These are phyloP conservation scores for Eumerus sabulonum DNA, from an alignment of 2,888 invertebrate species.

Conservation along the genomic window DNA sequence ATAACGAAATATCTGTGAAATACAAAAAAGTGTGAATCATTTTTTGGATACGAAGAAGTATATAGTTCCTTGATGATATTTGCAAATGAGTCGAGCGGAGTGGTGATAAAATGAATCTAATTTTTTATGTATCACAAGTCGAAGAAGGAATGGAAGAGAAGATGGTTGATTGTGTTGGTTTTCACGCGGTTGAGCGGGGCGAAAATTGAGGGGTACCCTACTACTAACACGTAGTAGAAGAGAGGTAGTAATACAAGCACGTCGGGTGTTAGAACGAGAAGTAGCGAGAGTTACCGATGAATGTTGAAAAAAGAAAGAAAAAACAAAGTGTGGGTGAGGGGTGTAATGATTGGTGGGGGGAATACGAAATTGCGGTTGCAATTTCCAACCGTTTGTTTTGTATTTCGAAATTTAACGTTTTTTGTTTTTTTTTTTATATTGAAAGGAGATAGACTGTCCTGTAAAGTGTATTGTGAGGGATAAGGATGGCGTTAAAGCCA, in stretches of 20 bases:
- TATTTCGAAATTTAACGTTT: conserved; percentile 69
- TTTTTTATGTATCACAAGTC: conserved; percentile 58
- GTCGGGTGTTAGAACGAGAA: conserved; percentile 47
- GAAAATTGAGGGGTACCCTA: too few species aligned
- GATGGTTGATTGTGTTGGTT: conserved; percentile 63
- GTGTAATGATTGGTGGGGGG: conserved; percentile 27
- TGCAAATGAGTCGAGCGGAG: conserved; percentile 34
- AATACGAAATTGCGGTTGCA: conserved; percentile 69
- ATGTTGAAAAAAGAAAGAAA: conserved; percentile 12
- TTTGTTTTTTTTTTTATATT: too few species aligned
- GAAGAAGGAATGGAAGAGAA: conserved; percentile 27
- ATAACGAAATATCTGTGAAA: conserved; percentile 4
- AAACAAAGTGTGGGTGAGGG: conserved; percentile 33
- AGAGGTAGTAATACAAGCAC: too few species aligned
- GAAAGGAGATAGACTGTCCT: conserved; percentile 47
- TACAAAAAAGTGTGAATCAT: conserved; percentile 54
- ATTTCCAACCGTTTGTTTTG: conserved; percentile 59
- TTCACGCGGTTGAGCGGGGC: too few species aligned
- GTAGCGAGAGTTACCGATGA: conserved; percentile 21
- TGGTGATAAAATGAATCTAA: conserved; percentile 51
- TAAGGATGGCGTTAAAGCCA: conserved; percentile 55
- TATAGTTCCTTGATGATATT: conserved; percentile 28
- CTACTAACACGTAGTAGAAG: too few species aligned
- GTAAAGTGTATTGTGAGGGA: conserved; percentile 31
- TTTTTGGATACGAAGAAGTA: conserved; percentile 35